Percentiles rank a stretch among this genome's conserved stretches.
Conservation (phyloP, 2,797 vertebrate genomes). For the Coccyzus lansbergi region DNA sequence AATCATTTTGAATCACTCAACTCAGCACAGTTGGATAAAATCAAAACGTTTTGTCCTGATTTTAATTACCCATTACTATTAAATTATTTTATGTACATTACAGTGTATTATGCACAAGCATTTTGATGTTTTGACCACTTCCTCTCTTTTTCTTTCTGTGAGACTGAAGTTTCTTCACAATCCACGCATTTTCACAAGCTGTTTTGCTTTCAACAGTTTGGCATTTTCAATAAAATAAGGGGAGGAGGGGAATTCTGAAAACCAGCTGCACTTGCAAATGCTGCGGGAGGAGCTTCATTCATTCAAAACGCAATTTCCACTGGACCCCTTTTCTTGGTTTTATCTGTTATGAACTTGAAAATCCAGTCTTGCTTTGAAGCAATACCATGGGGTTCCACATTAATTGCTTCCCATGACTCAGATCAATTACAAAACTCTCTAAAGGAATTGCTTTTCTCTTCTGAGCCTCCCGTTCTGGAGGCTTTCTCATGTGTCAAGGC, state of each 20-base stretch:
- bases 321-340: neutral
- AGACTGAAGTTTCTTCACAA: slow-evolving; percentile 50
- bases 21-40: slow-evolving; percentile 47
- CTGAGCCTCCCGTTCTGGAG: neutral
- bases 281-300: slow-evolving; percentile 27
- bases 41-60: slow-evolving; percentile 67
- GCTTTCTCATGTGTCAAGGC: neutral
- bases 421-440: neutral
- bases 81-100: slow-evolving; percentile 68
- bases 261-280: slow-evolving; percentile 67
- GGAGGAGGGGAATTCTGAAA: too few species aligned
- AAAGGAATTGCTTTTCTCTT: neutral
- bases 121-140: slow-evolving; percentile 70
- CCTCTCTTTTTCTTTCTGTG: slow-evolving; percentile 45
- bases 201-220: slow-evolving; percentile 65
- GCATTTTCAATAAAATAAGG: slow-evolving; percentile 39
- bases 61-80: slow-evolving; percentile 71
- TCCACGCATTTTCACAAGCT: slow-evolving; percentile 54
- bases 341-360: neutral
- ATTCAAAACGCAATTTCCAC: slow-evolving; percentile 41
- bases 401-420: slow-evolving; percentile 40
- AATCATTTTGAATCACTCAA: slow-evolving; percentile 55
- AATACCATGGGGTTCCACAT: neutral
- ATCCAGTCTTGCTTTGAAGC: slow-evolving; percentile 40
- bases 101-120: slow-evolving; percentile 45